Evolutionary conservation across 1,140 invertebrate genomes (phyloP), one percentile per base, ranked within the genome.

Genomic region (Eupristina koningsbergeri): DNA sequence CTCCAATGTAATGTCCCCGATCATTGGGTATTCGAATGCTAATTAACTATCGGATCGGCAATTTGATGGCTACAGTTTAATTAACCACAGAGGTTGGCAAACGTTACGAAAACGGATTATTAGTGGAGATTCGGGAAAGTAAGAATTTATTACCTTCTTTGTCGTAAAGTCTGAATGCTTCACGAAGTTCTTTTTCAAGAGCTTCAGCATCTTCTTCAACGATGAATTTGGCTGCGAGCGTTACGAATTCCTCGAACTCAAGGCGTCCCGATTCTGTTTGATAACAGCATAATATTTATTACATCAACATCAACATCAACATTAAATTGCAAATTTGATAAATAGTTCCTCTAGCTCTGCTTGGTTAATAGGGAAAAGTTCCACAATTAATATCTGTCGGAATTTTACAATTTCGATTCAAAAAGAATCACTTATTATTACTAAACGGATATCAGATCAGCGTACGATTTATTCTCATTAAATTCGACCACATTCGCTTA

Each of bases 211-310:
- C 98, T 90, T 98, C 97, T 92, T 98, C 97, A 90, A 98, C 96
- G 91, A 98, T 97, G 93, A 98, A 98, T 92, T 98, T 97, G 86
- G 97, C 96, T 45, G 97, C 97, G 86, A 99, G 93, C 71, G 97
- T 97, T 39, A 98, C 95, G 93, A 99, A 99, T 92, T 99, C 98
- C 86, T 96, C 96, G 92, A 99, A 99, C 92, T 99, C 98, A 86
- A 99, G 93, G 88, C 97, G 95, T 71, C 98, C 98, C 71, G 97
- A 98, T 93, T 98, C 97, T 98, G 71, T 36, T 74, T 80, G 29
- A 7, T 69, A 69, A 50, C n/a, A 64, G 15, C 61, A 78, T 31
- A 45, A 73, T 13, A 45, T 9, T 73, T 45, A 73, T 64, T 64
- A 64, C n/a, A 31, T 8, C 31, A 50, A 50, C 2, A 17, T 50